phyloP scores from a whole-genome alignment of 37 sponge, comb jelly and placozoan species.

The Dysidea cf. avara region DNA sequence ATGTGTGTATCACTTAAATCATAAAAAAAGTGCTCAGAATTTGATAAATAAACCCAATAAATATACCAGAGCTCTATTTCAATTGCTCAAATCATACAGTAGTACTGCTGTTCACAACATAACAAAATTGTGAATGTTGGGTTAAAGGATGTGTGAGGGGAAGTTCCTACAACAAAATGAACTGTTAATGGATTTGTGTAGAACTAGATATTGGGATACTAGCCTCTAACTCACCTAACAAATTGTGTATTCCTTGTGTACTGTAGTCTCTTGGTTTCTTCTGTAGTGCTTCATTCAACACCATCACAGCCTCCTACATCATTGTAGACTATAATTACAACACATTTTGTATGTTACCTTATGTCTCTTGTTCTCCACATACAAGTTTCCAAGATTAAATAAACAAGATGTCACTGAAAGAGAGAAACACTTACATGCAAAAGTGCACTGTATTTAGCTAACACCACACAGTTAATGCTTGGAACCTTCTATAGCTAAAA shows the following conservation, averaged over 20 bases:
- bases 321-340: neutral
- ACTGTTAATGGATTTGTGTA: no score
- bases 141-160: no score
- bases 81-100: no score
- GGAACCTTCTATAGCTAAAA: no score
- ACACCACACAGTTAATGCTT: no score
- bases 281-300: neutral
- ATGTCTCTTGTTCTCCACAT: neutral
- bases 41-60: no score
- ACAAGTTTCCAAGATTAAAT: slow-evolving; percentile 33
- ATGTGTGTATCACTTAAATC: neutral
- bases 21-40: neutral
- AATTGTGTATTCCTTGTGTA: slow-evolving; percentile 18
- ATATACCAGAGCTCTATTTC: no score
- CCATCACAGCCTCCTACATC: slow-evolving; percentile 7
- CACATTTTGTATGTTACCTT: neutral
- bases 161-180: no score
- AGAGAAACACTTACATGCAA: slow-evolving; percentile 2
- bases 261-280: slow-evolving; percentile 3
- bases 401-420: slow-evolving; percentile 18
- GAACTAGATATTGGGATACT: neutral
- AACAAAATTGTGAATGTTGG: no score
- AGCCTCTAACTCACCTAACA: slow-evolving; percentile 6
- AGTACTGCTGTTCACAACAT: no score
- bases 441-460: neutral